phyloP scores from a whole-genome alignment of 2,888 invertebrate species.

The Drosophila suboccidentalis region DNA sequence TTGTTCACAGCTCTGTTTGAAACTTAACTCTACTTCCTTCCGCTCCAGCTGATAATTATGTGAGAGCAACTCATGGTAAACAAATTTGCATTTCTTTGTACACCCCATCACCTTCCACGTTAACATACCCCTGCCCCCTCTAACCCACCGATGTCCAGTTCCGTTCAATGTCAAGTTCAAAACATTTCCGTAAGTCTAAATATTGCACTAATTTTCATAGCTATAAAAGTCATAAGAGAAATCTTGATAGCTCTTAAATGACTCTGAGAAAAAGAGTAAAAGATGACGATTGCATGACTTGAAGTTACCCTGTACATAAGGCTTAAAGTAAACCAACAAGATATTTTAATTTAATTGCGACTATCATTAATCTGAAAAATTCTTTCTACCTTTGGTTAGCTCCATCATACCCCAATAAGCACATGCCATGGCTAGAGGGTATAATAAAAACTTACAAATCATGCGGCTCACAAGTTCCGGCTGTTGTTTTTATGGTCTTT shows the following conservation, averaged over 20 bases:
- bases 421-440: background rate
- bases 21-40: slow-evolving; percentile 61
- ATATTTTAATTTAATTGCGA: background rate
- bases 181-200: slow-evolving; percentile 59
- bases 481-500: slow-evolving; percentile 56
- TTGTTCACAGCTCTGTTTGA: slow-evolving; percentile 20
- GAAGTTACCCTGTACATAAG: background rate
- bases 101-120: background rate
- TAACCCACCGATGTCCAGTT: slow-evolving; percentile 16
- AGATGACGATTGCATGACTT: background rate
- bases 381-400: background rate
- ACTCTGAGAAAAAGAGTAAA: slow-evolving; percentile 5
- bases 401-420: background rate
- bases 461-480: slow-evolving; percentile 72
- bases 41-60: slow-evolving; percentile 42
- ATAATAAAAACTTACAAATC: slow-evolving; percentile 70
- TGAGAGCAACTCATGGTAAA: slow-evolving; percentile 35
- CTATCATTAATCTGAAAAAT: background rate
- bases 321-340: background rate
- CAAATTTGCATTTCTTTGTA: slow-evolving; percentile 67
- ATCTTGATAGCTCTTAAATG: slow-evolving; percentile 47
- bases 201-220: slow-evolving; percentile 53
- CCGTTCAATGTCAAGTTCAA: slow-evolving; percentile 72
- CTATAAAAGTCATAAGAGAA: slow-evolving; percentile 11
- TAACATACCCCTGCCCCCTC: background rate